Base-by-base conservation (phyloP, 1,140 invertebrate species). In the Oncopeltus fasciatus region DNA sequence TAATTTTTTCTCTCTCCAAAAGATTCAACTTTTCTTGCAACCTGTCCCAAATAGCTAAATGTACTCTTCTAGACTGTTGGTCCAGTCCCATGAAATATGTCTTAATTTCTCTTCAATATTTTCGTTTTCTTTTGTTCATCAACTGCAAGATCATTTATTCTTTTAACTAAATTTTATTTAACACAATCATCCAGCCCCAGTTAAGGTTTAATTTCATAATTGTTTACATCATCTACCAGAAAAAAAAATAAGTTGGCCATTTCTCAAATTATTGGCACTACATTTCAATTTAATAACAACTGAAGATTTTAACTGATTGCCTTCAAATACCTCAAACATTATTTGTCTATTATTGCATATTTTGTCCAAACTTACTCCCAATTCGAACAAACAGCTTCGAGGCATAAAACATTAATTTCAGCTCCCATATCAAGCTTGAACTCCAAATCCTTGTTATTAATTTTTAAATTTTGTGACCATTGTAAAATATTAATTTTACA, bases 371-470 rank as follows among this genome's bases (percentile, higher is more conserved):
- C 20, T 33, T 20, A 28, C 20, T 47, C 20, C 16, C 24, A 49
- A 20, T 51, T 27, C 5, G 20, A 9, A n/a, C 24, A 29, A 20
- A 5, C 24, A 38, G 33, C 33, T 38, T 38, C 5, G 16, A 9
- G 33, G 18, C 47, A 60, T 1, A n/a, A n/a, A n/a, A 53, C 58
- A 56, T 64, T 60, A 56, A 49, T 11, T 16, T 43, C 21, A 53
- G 63, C 47, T 14, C 58, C 58, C 3, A n/a, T 20, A 14, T 64
- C 59, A 21, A 64, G 29, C 21, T 64, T 64, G 56, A 60, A 60
- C 20, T 20, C 33, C 11, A 60, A 26, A 2, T 31, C 20, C 2
- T 14, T 47, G 20, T 44, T 29, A 29, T 64, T 51, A 31, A 53
- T 29, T 16, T 8, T 14, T 4, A 64, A 21, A 1, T n/a, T 46